Evolutionary conservation across 2,888 invertebrate genomes (phyloP), one percentile per base, ranked within the genome.

Genomic region (Gymnocheta viridis): DNA sequence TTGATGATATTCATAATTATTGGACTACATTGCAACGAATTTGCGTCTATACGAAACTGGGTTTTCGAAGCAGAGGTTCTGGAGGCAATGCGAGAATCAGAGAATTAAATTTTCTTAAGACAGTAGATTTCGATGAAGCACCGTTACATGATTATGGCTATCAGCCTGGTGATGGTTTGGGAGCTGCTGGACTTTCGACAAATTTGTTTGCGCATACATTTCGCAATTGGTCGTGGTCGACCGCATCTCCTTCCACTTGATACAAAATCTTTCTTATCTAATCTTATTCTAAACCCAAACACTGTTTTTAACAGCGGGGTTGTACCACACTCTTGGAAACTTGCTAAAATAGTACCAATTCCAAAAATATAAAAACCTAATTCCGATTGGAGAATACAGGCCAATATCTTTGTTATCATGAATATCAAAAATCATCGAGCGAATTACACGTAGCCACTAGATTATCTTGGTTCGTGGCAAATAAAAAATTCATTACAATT

Each of bases 1-100:
- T 92, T 17, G 89, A 92, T 0, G 94, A 94, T 82, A 91, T 96
- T 0, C 93, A 94, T 29, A 93, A 93, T 19, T 96, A 95, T 89
- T 96, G 96, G 96, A 93, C 93, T 84, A 94, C 95, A 72, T 91
- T 96, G 90, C 94, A 95, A 93, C 93, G 93, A 58, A 94, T 95
- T 77, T 94, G 95, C 87, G 92, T 95, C 47, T 93, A 94, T 86
- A 96, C 96, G 0, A 93, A 93, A 80, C 90, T 96, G 27, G 92
- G 92, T 4, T 90, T 89, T 35, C 87, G 87, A 5, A 87, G 86
- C 35, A 87, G 87, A 6, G 87, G 87, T 47, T 64, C 77, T 10
- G 76, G 41, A 24, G 72, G 12, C 56, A 67, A 4, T 67, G 82
- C 56, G 2, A 62, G 78, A 4, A 77, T 58, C 0, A 86, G 78